Evolutionary conservation across 2,113 vertebrate species (phyloP), one percentile per base, ranked within the genome.

Genomic region (Balaeniceps rex): DNA sequence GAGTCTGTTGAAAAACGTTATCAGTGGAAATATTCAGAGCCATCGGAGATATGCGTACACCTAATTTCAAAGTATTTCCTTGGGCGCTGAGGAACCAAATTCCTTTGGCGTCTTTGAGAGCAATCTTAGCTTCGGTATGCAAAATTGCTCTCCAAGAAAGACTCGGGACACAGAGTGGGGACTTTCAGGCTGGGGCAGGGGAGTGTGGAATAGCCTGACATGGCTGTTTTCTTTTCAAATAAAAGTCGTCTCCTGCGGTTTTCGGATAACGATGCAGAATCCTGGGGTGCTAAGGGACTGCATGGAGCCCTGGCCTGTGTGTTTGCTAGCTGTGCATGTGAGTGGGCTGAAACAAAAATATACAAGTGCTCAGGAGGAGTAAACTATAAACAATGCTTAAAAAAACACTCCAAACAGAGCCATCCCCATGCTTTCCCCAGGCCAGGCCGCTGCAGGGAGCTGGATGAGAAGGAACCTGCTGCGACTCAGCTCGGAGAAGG

Each of bases 391-490:
- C 96, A 95, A 97, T 92, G 88, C 95, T 93, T 97, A 87, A 44
- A 63, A 83, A 80, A 97, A 96, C 90, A 97, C 4, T 4, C 19
- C 42, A 60, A 89, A 44, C 60, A 19, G 87, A 34, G 92, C 76
- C 60, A 19, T 71, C 57, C 74, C 57, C 61, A 5, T 3, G 57
- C 64, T 83, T 90, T 57, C 94, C 83, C 60, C 83, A 91, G 93
- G 90, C 93, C 96, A 46, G 82, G 74, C 52, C 91, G 0, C 94
- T 8, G 19, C 90, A 16, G 97, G 96, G 92, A 94, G 79, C 38
- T 87, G 93, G 92, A 97, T 97, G 90, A 97, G 96, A 97, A 19
- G 95, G 83, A 97, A 90, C 97, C 96, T 52, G 97, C 94, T 36
- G 97, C 0, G 94, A 15, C 63, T 33, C 81, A 77, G 85, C 57